Evolutionary conservation across 2,113 vertebrate genomes (phyloP).

Genomic region (Trematocara stigmaticum): DNA sequence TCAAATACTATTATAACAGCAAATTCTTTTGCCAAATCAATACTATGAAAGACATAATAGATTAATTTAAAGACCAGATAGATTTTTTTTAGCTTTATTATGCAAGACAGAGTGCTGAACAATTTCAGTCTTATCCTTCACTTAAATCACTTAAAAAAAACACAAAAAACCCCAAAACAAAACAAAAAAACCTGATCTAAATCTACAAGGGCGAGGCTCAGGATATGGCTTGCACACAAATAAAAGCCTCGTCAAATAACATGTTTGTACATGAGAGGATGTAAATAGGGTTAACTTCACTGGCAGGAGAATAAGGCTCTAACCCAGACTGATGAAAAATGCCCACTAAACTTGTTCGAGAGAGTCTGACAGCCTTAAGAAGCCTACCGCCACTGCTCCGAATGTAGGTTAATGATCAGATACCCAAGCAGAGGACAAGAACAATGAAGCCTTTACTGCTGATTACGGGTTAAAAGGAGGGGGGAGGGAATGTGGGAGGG

Average conservation of each 20-base stretch:
- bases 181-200: background rate
- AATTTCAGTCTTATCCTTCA: constrained; percentile 18
- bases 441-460: constrained; percentile 69
- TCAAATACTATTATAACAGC: background rate
- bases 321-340: background rate
- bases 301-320: background rate
- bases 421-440: constrained; percentile 51
- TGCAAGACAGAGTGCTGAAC: constrained; percentile 4
- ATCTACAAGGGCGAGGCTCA: constrained; percentile 4
- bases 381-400: constrained; percentile 25
- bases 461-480: constrained; percentile 56
- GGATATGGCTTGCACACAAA: constrained; percentile 18
- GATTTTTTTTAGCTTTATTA: constrained; percentile 4
- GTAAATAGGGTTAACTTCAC: constrained; percentile 49
- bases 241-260: constrained; percentile 26
- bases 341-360: constrained; percentile 23
- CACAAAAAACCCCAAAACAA: no score
- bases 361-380: constrained; percentile 45
- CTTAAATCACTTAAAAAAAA: background rate
- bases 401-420: constrained; percentile 76
- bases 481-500: background rate
- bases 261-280: background rate
- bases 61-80: background rate
- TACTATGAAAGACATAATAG: constrained; percentile 15
- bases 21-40: background rate